phyloP scores from a whole-genome alignment of 2,888 invertebrate species.

The Parthenolecanium corni region DNA sequence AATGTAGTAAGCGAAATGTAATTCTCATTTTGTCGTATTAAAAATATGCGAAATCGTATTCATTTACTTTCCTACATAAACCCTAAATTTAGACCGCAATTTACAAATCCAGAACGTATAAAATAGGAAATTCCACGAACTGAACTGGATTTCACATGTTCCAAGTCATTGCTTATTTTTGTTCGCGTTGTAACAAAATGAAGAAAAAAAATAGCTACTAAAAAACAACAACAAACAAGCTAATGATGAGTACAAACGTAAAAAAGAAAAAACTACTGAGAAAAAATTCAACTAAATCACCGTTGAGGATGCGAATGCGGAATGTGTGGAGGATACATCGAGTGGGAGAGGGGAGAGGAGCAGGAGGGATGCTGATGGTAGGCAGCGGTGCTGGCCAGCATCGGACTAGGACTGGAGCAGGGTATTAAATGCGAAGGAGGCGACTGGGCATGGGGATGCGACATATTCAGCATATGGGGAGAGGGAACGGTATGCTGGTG shows the following conservation, averaged over 20 bases:
- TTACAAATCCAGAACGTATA: no score
- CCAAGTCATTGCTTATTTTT: no score
- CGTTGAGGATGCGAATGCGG: constrained; percentile 67
- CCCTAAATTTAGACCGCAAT: no score
- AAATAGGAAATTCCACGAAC: no score
- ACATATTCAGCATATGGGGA: constrained; percentile 50
- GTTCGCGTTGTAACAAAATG: background rate
- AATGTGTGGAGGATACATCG: constrained; percentile 57
- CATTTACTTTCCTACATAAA: no score
- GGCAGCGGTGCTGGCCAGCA: constrained; percentile 47
- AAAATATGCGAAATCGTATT: no score
- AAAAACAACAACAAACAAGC: background rate
- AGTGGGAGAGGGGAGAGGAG: constrained; percentile 52
- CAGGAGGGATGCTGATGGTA: constrained; percentile 46
- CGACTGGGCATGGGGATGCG: constrained; percentile 49
- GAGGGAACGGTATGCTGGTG: constrained; percentile 38
- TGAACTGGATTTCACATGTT: no score
- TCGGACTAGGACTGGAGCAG: constrained; percentile 58
- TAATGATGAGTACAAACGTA: background rate
- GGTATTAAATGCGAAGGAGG: constrained; percentile 45
- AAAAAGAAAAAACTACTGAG: background rate
- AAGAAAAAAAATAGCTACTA: background rate
- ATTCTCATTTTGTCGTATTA: no score
- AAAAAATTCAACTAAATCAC: constrained; percentile 49
- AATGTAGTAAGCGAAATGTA: no score